Evolutionary conservation across 2,113 vertebrate species (phyloP).

Genomic region (Pristiophorus japonicus): DNA sequence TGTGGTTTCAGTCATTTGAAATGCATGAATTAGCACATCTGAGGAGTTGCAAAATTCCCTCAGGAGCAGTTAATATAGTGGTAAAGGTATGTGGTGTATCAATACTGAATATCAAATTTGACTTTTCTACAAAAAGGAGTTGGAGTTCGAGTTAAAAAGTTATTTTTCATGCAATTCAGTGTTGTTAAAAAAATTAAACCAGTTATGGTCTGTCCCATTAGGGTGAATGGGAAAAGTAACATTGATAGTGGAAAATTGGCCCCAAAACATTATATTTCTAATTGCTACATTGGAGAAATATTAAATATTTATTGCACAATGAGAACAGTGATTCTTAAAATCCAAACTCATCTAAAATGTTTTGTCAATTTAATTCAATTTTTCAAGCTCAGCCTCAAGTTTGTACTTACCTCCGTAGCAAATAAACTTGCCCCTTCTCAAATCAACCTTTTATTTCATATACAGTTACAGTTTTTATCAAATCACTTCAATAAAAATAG

Average conservation of each 20-base stretch:
- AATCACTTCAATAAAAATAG: neutral
- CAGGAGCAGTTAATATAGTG: neutral
- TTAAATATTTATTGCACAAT: neutral
- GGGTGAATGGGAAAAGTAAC: neutral
- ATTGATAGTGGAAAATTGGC: neutral
- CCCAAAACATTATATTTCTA: neutral
- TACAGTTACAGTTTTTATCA: neutral
- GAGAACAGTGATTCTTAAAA: neutral
- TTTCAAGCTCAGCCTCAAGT: neutral
- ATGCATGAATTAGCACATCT: neutral
- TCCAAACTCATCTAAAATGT: neutral
- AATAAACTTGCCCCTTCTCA: neutral
- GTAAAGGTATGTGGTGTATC: neutral
- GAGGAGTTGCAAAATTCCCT: neutral
- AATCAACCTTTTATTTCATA: neutral
- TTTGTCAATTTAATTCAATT: neutral
- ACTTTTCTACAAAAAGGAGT: neutral
- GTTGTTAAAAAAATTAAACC: neutral
- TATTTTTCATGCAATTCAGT: neutral
- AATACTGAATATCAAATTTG: neutral
- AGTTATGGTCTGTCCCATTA: neutral
- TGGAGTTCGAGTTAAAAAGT: neutral
- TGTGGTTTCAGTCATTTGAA: conserved; percentile 4
- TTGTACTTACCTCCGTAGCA: neutral
- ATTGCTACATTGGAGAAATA: neutral